These are phyloP conservation scores for Clupea harengus DNA, from an alignment of 2,113 vertebrate species.

Conservation along the genomic window DNA sequence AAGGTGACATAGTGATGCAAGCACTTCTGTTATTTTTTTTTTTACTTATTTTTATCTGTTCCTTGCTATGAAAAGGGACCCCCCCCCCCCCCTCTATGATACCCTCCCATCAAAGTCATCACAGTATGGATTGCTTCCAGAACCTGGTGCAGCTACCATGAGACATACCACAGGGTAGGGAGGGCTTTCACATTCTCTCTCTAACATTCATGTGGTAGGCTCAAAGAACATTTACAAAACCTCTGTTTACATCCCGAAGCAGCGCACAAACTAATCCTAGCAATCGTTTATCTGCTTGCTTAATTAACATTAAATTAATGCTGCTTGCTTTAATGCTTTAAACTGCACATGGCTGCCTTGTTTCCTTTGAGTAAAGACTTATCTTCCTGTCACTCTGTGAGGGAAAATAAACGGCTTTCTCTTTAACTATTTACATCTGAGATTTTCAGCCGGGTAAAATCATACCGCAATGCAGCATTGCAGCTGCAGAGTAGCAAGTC, in stretches of 20 bases:
- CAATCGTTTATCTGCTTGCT: neutral
- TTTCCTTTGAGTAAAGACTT: neutral
- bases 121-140: neutral
- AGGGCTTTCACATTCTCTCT: neutral
- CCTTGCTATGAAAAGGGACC: neutral
- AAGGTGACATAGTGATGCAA: slow-evolving; percentile 23
- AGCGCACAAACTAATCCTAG: neutral
- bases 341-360: neutral
- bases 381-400: slow-evolving; percentile 40
- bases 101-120: neutral
- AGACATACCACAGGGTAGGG: neutral
- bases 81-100: neutral
- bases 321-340: neutral
- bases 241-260: neutral
- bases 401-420: slow-evolving; percentile 65
- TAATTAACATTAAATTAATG: neutral
- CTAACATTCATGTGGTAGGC: slow-evolving; percentile 1
- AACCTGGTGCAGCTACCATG: neutral
- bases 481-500: slow-evolving; percentile 24
- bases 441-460: slow-evolving; percentile 36
- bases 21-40: slow-evolving; percentile 21
- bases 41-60: neutral
- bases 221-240: slow-evolving; percentile 5
- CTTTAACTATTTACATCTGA: slow-evolving; percentile 57
- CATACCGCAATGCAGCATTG: slow-evolving; percentile 31